Percentiles rank a stretch among this genome's conserved stretches.
Evolutionary conservation across 2,113 vertebrate species (phyloP).

Genomic region (Syrmaticus mikado): DNA sequence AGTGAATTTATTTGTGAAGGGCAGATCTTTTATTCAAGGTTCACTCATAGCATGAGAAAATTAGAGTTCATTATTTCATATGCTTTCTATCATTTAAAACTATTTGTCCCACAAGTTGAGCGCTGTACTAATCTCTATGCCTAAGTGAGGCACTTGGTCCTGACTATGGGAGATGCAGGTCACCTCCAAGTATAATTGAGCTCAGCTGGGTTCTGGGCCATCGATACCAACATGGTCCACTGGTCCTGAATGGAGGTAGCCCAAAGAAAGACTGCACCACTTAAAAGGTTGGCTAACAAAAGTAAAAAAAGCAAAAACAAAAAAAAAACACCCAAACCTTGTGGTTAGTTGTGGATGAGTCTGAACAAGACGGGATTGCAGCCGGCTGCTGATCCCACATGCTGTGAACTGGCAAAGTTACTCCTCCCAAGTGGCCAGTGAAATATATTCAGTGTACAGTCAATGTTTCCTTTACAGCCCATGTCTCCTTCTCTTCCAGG

Average conservation of each 20-base stretch:
- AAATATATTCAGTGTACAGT: not conserved
- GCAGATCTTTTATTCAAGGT: not conserved
- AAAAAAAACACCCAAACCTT: accelerated
- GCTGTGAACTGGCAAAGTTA: not conserved
- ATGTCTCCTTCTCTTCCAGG: not conserved
- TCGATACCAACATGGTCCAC: accelerated
- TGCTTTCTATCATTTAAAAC: not conserved
- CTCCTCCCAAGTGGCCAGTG: not conserved
- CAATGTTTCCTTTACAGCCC: not conserved
- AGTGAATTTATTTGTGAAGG: not conserved
- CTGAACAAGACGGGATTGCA: not conserved
- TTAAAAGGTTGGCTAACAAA: not conserved
- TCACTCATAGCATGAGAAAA: not conserved
- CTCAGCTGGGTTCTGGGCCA: not conserved
- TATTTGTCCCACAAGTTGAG: not conserved
- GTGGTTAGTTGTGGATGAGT: not conserved
- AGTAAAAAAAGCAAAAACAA: no score
- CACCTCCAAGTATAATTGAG: not conserved
- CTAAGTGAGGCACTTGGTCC: not conserved
- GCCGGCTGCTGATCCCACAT: not conserved
- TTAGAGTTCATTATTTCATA: accelerated
- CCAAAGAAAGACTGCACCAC: not conserved
- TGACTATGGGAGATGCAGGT: not conserved
- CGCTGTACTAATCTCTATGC: accelerated
- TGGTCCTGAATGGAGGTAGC: accelerated